Base-by-base conservation (phyloP, 2,113 vertebrate species). In the Etheostoma spectabile region DNA sequence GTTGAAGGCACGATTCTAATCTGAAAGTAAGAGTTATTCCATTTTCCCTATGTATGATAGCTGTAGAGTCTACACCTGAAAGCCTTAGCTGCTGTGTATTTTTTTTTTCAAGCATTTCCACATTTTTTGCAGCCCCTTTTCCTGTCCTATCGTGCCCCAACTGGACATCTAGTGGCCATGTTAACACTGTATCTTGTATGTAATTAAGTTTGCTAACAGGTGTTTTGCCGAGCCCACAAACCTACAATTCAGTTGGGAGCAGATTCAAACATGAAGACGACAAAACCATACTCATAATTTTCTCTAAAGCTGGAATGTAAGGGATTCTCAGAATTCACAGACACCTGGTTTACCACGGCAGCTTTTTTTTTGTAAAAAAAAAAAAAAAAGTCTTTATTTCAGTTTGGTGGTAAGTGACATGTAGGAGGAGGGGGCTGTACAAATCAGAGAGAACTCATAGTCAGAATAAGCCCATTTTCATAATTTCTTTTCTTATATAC, bases 141-240 rank as follows among this genome's bases (percentile, higher is more conserved):
- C 89, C 51, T 82, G 84, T 78, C 87, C 68, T 49, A 2, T 92
- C 83, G 49, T 49, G 85, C 45, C 84, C 51, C 19, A 3, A 4
- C 62, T 61, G 18, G 89, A 79, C 87, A 78, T 85, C 92, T 80
- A 66, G 70, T 18, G 81, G 73, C 79, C 78, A 73, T 46, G 81
- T 91, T 91, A 85, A 72, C 73, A 33, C 70, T 59, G 80, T 63
- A 93, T 89, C 77, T 83, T 67, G 63, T 90, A 51, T 95, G 89
- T 94, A 95, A 96, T 96, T 96, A 95, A 95, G 30, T 42, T 76
- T 83, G 51, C 53, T 22, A 93, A 93, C 95, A 95, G 95, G 91
- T 95, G 95, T 95, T 94, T 87, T 62, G 6, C 67, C 48, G 81
- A 77, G 82, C 38, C 79, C 56, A 6, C 87, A 92, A 92, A 91